Conservation (phyloP, 2,113 vertebrate species). For the Microcebus ravelobensis region DNA sequence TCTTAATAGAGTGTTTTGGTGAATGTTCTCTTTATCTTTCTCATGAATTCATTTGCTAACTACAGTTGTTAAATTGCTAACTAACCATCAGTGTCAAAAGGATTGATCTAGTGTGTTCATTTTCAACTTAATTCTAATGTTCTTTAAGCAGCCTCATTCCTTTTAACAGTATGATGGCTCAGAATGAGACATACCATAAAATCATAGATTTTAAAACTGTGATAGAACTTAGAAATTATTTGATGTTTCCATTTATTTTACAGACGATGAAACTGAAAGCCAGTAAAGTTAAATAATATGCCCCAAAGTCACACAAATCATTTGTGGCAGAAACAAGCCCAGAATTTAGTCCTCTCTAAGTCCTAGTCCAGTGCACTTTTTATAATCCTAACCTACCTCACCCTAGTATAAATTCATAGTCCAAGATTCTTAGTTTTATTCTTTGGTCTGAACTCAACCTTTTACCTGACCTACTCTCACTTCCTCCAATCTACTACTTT, state of each 20-base stretch:
- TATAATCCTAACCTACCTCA: not conserved
- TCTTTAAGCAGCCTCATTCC: conserved; percentile 37
- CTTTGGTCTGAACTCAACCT: not conserved
- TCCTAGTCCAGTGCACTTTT: not conserved
- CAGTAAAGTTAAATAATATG: not conserved
- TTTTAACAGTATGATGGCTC: not conserved
- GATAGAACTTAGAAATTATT: conserved; percentile 2
- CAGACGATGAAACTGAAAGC: not conserved
- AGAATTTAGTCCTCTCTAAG: not conserved
- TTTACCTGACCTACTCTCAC: not conserved
- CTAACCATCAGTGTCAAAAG: conserved; percentile 60
- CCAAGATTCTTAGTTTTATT: not conserved
- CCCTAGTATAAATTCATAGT: not conserved
- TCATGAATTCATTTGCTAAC: conserved; percentile 63
- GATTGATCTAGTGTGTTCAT: conserved; percentile 60
- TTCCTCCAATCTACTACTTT: not conserved
- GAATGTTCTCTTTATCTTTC: conserved; percentile 49
- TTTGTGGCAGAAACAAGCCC: not conserved
- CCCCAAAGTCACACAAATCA: not conserved
- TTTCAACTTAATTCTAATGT: conserved; percentile 58
- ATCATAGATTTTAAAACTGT: not conserved
- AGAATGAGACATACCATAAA: conserved; percentile 1
- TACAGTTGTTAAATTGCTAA: conserved; percentile 56
- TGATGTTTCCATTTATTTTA: conserved; percentile 42
- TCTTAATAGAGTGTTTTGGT: conserved; percentile 27